phyloP scores from a whole-genome alignment of 2,797 vertebrate species.

The Pogoniulus pusillus region DNA sequence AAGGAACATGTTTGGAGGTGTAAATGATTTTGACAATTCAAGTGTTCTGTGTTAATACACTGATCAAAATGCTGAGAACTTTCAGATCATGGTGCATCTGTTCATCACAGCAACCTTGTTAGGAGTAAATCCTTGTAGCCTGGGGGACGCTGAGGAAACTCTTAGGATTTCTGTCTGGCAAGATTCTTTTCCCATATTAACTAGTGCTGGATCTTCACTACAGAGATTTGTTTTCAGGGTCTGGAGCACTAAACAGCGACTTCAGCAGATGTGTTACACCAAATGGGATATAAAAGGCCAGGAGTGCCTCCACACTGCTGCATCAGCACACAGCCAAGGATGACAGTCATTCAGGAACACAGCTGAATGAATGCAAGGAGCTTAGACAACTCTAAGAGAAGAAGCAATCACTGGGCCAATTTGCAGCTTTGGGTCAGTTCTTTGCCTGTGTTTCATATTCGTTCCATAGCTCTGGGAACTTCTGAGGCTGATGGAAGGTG shows the following conservation, averaged over 20 bases:
- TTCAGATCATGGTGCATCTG: slow-evolving; percentile 47
- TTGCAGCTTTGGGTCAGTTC: not conserved
- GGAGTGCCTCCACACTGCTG: not conserved
- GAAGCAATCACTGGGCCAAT: not conserved
- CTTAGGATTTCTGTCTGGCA: not conserved
- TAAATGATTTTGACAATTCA: slow-evolving; percentile 59
- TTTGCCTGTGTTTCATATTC: not conserved
- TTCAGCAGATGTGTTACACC: not conserved
- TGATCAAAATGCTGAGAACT: slow-evolving; percentile 49
- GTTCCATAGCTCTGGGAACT: not conserved
- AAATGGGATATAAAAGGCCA: not conserved
- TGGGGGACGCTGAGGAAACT: not conserved
- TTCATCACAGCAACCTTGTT: not conserved
- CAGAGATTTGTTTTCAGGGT: not conserved
- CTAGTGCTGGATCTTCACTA: not conserved
- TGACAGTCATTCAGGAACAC: not conserved
- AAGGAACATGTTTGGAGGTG: slow-evolving; percentile 38
- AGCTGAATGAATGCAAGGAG: not conserved
- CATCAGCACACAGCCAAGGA: not conserved
- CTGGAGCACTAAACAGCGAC: not conserved
- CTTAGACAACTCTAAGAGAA: not conserved
- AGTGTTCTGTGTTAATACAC: slow-evolving; percentile 37
- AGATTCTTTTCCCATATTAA: not conserved
- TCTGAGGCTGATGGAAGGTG: not conserved
- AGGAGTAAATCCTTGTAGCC: slow-evolving; percentile 15